These are phyloP conservation scores for Triplophysa dalaica DNA, from an alignment of 2,113 vertebrate species.

Conservation along the genomic window DNA sequence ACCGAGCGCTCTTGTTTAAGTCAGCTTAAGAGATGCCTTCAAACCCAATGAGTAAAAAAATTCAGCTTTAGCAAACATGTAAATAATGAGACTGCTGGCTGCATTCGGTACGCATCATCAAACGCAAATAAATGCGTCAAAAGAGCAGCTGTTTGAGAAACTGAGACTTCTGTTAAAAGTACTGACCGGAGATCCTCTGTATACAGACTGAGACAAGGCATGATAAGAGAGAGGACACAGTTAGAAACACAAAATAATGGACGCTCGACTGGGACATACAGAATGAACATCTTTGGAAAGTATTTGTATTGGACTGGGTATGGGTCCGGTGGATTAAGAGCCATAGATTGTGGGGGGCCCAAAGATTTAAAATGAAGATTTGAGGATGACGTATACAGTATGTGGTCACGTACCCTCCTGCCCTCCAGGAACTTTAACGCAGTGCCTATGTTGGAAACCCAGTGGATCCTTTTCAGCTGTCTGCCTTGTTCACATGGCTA, in stretches of 20 bases:
- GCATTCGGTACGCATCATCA: slow-evolving; percentile 7
- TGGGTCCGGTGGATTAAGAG: too few relatives aligned
- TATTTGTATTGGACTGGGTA: neutral
- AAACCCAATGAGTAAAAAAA: neutral
- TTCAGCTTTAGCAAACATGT: neutral
- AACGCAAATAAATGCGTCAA: slow-evolving; percentile 27
- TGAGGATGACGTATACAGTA: too few relatives aligned
- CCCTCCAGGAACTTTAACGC: slow-evolving; percentile 96
- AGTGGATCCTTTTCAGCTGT: slow-evolving; percentile 91
- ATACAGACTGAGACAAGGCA: slow-evolving; percentile 81
- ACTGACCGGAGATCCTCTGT: slow-evolving; percentile 98
- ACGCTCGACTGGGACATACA: neutral
- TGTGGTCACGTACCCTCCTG: slow-evolving; percentile 81
- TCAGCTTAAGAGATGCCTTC: neutral
- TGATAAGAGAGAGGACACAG: slow-evolving; percentile 67
- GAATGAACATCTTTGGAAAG: neutral
- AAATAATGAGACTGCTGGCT: neutral
- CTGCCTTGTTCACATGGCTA: slow-evolving; percentile 95
- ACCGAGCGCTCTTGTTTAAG: neutral
- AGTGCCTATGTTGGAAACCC: slow-evolving; percentile 92
- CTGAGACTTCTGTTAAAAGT: slow-evolving; percentile 44
- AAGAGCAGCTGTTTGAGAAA: slow-evolving; percentile 16
- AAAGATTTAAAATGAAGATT: too few relatives aligned
- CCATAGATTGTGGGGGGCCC: too few relatives aligned
- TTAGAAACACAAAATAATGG: slow-evolving; percentile 50